Conservation (phyloP, 2,797 vertebrate genomes). For the Falco rusticolus region DNA sequence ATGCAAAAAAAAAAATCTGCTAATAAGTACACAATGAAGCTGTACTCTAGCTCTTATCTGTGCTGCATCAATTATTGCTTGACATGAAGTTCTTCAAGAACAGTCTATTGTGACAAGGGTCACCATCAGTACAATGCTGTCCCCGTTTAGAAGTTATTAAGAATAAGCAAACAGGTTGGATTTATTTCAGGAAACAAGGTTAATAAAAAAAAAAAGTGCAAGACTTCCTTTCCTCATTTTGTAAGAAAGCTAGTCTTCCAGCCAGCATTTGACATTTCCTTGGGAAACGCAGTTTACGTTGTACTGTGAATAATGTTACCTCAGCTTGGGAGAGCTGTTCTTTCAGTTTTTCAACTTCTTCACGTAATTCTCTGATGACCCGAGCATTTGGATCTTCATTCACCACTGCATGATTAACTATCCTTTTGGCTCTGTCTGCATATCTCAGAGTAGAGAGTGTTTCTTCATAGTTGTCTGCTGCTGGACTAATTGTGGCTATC, state of each 20-base stretch:
- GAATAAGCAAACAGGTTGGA: neutral
- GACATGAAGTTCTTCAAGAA: neutral
- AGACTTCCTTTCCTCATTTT: neutral
- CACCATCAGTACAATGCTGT: neutral
- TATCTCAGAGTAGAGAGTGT: slow-evolving; percentile 95
- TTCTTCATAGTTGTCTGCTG: slow-evolving; percentile 98
- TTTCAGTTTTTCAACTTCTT: slow-evolving; percentile 95
- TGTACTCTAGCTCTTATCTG: neutral
- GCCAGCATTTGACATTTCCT: neutral
- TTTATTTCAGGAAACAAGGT: neutral
- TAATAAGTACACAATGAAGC: neutral
- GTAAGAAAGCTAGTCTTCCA: neutral
- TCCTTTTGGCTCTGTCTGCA: slow-evolving; percentile 95
- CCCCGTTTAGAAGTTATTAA: neutral
- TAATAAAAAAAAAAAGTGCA: neutral
- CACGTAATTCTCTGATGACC: slow-evolving; percentile 94
- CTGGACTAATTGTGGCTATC: slow-evolving; percentile 97
- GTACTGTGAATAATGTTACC: slow-evolving; percentile 70
- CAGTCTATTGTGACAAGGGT: neutral
- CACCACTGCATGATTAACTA: slow-evolving; percentile 95
- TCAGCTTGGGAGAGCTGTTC: slow-evolving; percentile 97
- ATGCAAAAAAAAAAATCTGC: neutral
- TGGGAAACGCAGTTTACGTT: neutral
- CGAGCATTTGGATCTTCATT: slow-evolving; percentile 98
- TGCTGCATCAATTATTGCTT: neutral